Conservation (phyloP, 2,888 invertebrate species). For the Mesopsocus fuscifrons region DNA sequence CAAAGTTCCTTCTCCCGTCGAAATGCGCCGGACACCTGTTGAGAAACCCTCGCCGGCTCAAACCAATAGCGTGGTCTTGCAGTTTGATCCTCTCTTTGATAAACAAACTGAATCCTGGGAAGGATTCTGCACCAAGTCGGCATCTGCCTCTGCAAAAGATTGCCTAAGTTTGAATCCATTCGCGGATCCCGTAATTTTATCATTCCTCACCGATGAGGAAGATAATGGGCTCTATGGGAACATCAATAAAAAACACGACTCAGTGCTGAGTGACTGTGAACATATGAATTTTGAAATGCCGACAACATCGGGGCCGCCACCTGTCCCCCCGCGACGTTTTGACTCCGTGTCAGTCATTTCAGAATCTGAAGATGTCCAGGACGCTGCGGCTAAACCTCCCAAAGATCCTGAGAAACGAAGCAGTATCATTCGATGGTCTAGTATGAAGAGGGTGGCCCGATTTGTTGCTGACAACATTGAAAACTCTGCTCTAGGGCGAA, state of each 20-base stretch:
- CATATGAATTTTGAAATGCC: neutral
- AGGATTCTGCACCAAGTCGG: neutral
- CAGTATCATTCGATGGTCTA: constrained; percentile 16
- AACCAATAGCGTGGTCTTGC: constrained; percentile 36
- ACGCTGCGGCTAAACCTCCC: neutral
- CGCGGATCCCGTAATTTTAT: constrained; percentile 1
- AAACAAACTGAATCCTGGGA: neutral
- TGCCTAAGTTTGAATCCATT: neutral
- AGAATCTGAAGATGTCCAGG: constrained; percentile 1
- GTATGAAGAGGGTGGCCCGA: constrained; percentile 19
- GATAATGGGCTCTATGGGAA: too few species aligned
- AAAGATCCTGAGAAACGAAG: constrained; percentile 10
- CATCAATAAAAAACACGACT: constrained; percentile 7
- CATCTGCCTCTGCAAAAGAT: neutral
- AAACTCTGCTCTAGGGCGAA: constrained; percentile 18
- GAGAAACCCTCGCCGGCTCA: constrained; percentile 22
- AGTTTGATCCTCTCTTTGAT: constrained; percentile 42
- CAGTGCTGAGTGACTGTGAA: constrained; percentile 9
- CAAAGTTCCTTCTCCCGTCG: constrained; percentile 12
- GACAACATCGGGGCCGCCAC: constrained; percentile 12
- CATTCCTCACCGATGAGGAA: neutral
- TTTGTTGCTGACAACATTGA: constrained; percentile 15
- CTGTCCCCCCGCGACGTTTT: constrained; percentile 17
- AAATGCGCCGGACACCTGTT: constrained; percentile 20
- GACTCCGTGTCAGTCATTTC: constrained; percentile 15